Evolutionary conservation across 2,797 vertebrate species (phyloP).

Genomic region (Neosilurus hyrtlii): DNA sequence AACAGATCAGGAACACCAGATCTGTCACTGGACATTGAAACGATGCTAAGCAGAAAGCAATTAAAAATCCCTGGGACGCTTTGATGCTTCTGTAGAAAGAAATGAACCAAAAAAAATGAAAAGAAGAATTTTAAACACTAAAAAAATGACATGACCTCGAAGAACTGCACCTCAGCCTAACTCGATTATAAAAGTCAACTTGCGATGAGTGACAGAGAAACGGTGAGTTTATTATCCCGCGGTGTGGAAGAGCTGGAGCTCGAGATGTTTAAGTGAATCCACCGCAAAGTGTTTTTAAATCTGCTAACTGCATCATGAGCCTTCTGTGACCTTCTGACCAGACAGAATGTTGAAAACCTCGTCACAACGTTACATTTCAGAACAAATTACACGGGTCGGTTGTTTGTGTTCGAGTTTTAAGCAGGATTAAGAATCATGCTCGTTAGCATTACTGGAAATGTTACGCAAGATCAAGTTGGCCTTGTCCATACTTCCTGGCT

Average conservation of each 20-base stretch:
- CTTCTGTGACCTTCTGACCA: neutral
- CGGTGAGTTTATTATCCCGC: slow-evolving; percentile 52
- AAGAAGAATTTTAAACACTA: slow-evolving; percentile 37
- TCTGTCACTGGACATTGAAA: neutral
- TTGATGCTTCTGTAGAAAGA: neutral
- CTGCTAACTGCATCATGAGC: neutral
- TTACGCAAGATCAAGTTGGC: neutral
- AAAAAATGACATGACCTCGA: slow-evolving; percentile 13
- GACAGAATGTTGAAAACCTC: neutral
- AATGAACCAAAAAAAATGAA: slow-evolving; percentile 10
- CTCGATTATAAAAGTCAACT: slow-evolving; percentile 52
- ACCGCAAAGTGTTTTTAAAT: slow-evolving; percentile 11
- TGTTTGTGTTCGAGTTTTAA: neutral
- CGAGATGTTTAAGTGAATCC: slow-evolving; percentile 51
- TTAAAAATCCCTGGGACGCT: neutral
- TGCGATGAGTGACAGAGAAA: slow-evolving; percentile 46
- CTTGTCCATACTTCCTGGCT: neutral
- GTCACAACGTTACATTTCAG: neutral
- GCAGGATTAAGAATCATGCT: neutral
- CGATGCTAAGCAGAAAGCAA: neutral
- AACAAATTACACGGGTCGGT: neutral
- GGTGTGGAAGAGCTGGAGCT: slow-evolving; percentile 39
- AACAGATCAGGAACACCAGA: neutral
- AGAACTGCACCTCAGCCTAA: slow-evolving; percentile 50
- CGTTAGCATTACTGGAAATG: neutral